Conservation (phyloP, 2,888 invertebrate genomes). For the Noctua pronuba region DNA sequence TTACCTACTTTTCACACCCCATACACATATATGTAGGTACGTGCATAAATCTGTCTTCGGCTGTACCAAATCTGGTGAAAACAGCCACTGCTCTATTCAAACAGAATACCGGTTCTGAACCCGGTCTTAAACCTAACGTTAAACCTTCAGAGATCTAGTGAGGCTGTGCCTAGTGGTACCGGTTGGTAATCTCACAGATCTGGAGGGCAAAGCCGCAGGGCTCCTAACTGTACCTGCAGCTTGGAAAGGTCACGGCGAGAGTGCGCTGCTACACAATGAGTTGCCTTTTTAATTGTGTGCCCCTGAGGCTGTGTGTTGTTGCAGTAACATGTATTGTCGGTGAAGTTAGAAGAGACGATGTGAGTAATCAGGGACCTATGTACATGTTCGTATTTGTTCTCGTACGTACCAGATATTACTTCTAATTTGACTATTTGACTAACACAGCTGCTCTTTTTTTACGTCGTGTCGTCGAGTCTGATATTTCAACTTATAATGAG, state of each 20-base stretch:
- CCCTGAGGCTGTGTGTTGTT: conserved; percentile 15
- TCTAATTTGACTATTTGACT: background rate
- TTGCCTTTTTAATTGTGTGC: conserved; percentile 29
- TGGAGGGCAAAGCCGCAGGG: conserved; percentile 55
- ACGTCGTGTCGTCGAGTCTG: background rate
- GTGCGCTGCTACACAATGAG: conserved; percentile 38
- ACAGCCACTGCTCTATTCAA: background rate
- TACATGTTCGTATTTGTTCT: background rate
- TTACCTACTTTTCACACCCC: background rate
- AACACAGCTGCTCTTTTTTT: background rate
- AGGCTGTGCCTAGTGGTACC: conserved; percentile 37
- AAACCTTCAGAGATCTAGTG: conserved; percentile 30
- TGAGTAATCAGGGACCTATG: background rate
- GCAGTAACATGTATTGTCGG: background rate
- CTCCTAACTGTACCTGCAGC: conserved; percentile 54
- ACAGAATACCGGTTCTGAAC: conserved; percentile 4
- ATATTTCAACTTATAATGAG: background rate
- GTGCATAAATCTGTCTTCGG: background rate
- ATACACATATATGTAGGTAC: background rate
- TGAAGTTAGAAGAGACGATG: background rate
- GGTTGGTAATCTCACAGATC: conserved; percentile 56
- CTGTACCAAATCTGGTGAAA: background rate
- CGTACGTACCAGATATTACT: background rate
- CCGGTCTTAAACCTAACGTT: conserved; percentile 3
- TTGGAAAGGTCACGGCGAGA: conserved; percentile 52